These are phyloP conservation scores for Dissostichus mawsoni DNA, from an alignment of 2,113 vertebrate genomes.

Conservation along the genomic window DNA sequence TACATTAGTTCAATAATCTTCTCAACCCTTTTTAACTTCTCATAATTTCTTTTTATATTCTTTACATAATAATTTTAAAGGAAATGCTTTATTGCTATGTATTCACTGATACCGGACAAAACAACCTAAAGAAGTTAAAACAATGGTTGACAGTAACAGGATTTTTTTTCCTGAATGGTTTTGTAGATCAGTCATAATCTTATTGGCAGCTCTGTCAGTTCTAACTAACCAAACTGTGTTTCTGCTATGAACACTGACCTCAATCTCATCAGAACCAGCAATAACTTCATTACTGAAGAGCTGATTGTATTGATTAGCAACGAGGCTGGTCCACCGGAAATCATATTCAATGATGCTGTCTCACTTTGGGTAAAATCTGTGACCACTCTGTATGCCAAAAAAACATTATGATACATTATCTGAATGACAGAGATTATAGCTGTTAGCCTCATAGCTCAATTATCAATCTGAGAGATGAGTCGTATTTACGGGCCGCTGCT, in stretches of 20 bases:
- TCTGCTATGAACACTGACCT: constrained; percentile 18
- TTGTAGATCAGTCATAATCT: constrained; percentile 12
- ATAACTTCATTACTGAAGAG: constrained; percentile 14
- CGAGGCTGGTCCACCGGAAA: not conserved
- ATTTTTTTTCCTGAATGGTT: not conserved
- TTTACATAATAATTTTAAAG: not conserved
- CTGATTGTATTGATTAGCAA: constrained; percentile 26
- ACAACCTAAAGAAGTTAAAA: not conserved
- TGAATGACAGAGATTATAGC: not conserved
- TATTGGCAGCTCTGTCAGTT: not conserved
- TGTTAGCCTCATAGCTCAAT: not conserved
- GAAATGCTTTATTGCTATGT: no score
- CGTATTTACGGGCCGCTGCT: not conserved
- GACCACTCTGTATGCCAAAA: not conserved
- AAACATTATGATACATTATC: not conserved
- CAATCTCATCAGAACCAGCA: constrained; percentile 10
- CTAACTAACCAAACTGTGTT: not conserved
- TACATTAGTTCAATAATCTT: not conserved
- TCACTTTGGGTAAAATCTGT: constrained; percentile 12
- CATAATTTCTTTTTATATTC: not conserved
- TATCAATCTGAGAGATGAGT: constrained; percentile 1
- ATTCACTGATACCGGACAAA: not conserved
- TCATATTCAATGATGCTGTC: not conserved
- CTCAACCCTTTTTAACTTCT: not conserved
- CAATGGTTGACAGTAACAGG: not conserved